Evolutionary conservation across 2,797 vertebrate species (phyloP).

Genomic region (Enteromius afrohamiltoni): DNA sequence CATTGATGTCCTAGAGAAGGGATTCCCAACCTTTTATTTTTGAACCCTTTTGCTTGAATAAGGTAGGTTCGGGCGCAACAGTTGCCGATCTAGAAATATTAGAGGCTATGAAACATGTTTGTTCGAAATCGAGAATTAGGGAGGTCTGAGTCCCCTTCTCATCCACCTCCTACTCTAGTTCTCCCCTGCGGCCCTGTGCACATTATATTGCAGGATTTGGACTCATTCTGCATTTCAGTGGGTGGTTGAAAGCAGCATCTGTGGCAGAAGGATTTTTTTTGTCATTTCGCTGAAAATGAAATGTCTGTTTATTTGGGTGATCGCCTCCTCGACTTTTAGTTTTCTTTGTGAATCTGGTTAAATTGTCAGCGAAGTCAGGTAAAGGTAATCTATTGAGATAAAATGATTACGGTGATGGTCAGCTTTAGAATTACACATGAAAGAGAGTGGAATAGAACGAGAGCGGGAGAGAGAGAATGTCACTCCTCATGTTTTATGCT

Average conservation of each 20-base stretch:
- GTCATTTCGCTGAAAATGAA: background rate
- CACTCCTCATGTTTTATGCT: background rate
- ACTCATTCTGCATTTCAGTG: constrained; percentile 27
- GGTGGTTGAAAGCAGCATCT: constrained; percentile 14
- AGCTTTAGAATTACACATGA: background rate
- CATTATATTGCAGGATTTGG: constrained; percentile 26
- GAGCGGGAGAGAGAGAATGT: background rate
- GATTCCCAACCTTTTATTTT: background rate
- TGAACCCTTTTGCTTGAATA: background rate
- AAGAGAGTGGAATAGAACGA: background rate
- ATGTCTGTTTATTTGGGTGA: background rate
- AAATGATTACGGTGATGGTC: background rate
- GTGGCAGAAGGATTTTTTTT: background rate
- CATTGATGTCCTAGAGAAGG: background rate
- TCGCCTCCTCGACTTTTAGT: background rate
- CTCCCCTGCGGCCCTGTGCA: background rate
- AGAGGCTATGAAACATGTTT: constrained; percentile 5
- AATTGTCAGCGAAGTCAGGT: background rate
- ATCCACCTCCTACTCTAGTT: background rate
- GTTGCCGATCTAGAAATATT: background rate
- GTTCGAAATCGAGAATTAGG: background rate
- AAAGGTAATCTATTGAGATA: background rate
- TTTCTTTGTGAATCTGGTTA: background rate
- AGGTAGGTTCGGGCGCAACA: background rate
- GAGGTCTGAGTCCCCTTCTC: background rate